These are phyloP conservation scores for Sciurus carolinensis DNA, from an alignment of 2,797 vertebrate genomes.

Conservation along the genomic window DNA sequence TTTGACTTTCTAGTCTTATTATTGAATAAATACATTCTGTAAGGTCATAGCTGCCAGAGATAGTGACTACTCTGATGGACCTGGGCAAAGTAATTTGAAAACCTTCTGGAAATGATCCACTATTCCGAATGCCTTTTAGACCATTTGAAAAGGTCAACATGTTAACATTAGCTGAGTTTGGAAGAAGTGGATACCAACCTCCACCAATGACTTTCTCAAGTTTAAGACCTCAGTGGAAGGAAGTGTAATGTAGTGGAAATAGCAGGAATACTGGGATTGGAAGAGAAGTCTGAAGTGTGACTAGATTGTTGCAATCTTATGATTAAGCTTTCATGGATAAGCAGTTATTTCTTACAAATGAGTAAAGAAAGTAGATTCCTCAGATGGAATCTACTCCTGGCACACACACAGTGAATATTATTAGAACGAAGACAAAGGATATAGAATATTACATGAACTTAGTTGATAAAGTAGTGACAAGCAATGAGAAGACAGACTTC, in stretches of 20 bases:
- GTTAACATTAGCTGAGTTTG: neutral
- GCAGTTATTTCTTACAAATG: neutral
- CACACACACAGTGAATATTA: neutral
- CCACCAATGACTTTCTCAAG: neutral
- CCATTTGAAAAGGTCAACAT: neutral
- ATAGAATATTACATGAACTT: neutral
- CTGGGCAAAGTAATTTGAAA: neutral
- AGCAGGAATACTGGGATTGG: neutral
- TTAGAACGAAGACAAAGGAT: neutral
- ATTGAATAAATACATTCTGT: neutral
- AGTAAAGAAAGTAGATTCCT: neutral
- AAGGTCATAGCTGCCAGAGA: neutral
- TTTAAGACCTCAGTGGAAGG: neutral
- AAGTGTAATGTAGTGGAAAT: neutral
- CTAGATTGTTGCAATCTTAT: neutral
- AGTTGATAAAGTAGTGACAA: neutral
- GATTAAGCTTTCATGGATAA: neutral
- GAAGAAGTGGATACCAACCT: neutral
- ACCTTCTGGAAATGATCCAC: neutral
- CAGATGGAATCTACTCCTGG: neutral
- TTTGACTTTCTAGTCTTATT: neutral
- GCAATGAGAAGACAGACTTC: neutral
- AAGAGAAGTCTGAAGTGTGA: neutral
- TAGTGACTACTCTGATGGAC: neutral
- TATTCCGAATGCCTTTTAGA: neutral